A percentile compares a stretch with the other conserved stretches of the same genome.
These are phyloP conservation scores for Strigamia transsilvanica DNA, from an alignment of 2,888 invertebrate species.

Conservation along the genomic window DNA sequence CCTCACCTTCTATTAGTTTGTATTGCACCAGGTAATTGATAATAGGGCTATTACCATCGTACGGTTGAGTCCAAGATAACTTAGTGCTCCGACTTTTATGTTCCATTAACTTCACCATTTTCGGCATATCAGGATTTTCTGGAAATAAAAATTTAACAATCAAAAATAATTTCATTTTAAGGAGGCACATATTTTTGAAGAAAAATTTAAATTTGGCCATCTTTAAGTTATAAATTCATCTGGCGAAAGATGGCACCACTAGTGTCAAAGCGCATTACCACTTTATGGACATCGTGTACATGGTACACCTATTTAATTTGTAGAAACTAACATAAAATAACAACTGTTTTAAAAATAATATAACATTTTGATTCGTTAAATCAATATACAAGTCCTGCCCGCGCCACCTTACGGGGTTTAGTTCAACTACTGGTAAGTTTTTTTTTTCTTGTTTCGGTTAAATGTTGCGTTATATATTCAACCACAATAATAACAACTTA, in stretches of 20 bases:
- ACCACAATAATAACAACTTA: slow-evolving; percentile 27
- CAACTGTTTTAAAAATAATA: no score
- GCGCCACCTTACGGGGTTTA: no score
- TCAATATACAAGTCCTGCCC: no score
- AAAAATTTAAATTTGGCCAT: no score
- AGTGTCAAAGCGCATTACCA: not conserved
- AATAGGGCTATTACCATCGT: slow-evolving; percentile 89
- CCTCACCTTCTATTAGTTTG: slow-evolving; percentile 71
- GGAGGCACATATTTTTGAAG: not conserved
- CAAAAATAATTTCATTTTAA: not conserved
- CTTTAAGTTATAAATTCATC: not conserved
- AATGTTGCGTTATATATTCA: no score
- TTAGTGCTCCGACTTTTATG: slow-evolving; percentile 91
- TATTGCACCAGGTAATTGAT: slow-evolving; percentile 90
- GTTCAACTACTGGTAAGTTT: no score
- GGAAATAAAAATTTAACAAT: slow-evolving; percentile 51
- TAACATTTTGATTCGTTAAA: no score
- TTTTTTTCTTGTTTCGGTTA: no score
- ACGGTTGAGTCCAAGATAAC: slow-evolving; percentile 90
- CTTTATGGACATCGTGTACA: no score
- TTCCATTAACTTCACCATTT: slow-evolving; percentile 85
- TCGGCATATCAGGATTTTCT: slow-evolving; percentile 90
- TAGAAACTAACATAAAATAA: no score
- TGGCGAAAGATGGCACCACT: slow-evolving; percentile 8
- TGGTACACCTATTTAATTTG: no score